Conservation (phyloP, 2,113 vertebrate genomes). For the Strix aluco region DNA sequence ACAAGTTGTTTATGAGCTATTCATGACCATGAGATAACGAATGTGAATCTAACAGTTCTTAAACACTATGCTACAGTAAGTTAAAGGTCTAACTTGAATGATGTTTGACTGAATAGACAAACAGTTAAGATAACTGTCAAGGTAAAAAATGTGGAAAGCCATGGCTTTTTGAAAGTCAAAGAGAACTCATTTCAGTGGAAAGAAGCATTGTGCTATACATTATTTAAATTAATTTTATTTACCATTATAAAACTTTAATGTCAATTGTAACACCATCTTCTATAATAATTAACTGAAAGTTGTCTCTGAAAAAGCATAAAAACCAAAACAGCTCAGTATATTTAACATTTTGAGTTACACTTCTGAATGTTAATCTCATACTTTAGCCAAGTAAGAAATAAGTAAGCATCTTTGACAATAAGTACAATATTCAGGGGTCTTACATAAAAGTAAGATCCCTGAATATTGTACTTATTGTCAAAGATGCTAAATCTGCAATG, state of each 20-base stretch:
- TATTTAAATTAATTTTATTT: not conserved
- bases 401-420: no score
- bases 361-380: not conserved
- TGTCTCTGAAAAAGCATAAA: not conserved
- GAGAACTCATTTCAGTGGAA: not conserved
- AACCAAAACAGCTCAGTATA: not conserved
- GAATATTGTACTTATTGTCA: not conserved
- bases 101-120: not conserved
- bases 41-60: not conserved
- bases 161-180: not conserved
- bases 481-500: not conserved
- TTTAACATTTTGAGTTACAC: not conserved
- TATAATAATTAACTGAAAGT: not conserved
- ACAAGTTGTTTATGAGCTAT: not conserved
- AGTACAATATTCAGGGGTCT: no score
- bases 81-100: not conserved
- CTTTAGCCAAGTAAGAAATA: not conserved
- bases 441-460: not conserved
- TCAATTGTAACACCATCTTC: not conserved
- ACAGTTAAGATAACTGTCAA: not conserved
- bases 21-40: not conserved
- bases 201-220: not conserved
- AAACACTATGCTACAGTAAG: not conserved
- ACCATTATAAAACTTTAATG: not conserved
- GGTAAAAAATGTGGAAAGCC: not conserved